phyloP scores from a whole-genome alignment of 2,797 vertebrate genomes.

The Pseudomugil tenellus region DNA sequence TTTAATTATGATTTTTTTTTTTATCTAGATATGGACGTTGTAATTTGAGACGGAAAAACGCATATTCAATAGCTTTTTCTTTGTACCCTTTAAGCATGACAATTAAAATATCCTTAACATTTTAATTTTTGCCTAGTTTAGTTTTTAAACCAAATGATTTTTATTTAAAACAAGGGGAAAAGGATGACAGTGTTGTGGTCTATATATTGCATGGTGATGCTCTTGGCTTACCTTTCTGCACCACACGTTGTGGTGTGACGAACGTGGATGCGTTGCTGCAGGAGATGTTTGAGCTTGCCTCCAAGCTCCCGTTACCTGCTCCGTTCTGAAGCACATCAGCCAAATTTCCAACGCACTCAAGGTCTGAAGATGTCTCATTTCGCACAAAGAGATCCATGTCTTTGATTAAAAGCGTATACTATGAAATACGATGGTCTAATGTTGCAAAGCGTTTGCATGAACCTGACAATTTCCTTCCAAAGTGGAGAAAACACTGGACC shows the following conservation, averaged over 20 bases:
- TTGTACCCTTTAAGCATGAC: background rate
- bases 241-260: constrained; percentile 43
- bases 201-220: background rate
- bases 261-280: constrained; percentile 68
- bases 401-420: constrained; percentile 2
- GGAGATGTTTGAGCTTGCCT: constrained; percentile 61
- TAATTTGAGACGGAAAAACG: background rate
- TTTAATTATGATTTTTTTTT: background rate
- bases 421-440: background rate
- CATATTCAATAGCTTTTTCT: background rate
- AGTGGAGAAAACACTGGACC: constrained; percentile 12
- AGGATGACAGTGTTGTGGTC: background rate
- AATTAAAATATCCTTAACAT: background rate
- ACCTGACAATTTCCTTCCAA: background rate
- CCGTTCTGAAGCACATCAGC: constrained; percentile 52
- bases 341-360: constrained; percentile 64
- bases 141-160: no score
- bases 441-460: constrained; percentile 16
- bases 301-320: constrained; percentile 66
- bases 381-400: constrained; percentile 71
- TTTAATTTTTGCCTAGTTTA: no score
- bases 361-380: constrained; percentile 64
- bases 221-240: constrained; percentile 72
- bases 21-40: no score
- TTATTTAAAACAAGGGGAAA: no score